phyloP scores from a whole-genome alignment of 2,797 vertebrate genomes.

The Cottoperca gobio region DNA sequence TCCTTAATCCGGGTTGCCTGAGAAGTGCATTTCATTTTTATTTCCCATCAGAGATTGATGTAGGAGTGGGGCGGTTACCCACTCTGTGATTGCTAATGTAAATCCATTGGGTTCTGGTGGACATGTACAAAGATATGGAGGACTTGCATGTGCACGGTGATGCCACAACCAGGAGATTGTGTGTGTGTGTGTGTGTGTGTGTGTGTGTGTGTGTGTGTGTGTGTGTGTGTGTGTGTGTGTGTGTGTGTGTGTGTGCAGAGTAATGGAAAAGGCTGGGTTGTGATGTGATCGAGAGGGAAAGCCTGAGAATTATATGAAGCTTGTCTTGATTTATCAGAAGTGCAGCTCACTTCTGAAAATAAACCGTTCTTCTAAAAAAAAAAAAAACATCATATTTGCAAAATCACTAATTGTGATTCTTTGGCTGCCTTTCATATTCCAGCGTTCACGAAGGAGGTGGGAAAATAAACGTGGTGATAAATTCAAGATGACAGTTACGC shows the following conservation, averaged over 20 bases:
- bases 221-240: background rate
- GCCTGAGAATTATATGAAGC: background rate
- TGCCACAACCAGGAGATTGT: constrained; percentile 34
- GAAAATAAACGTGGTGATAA: constrained; percentile 66
- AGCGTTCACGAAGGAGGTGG: constrained; percentile 32
- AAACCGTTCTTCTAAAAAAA: constrained; percentile 11
- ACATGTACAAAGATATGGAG: constrained; percentile 66
- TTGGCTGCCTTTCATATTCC: constrained; percentile 36
- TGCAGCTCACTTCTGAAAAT: background rate
- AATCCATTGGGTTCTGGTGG: constrained; percentile 72
- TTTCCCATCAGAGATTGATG: constrained; percentile 81
- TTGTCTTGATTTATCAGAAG: constrained; percentile 42
- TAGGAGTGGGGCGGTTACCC: constrained; percentile 58
- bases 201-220: background rate
- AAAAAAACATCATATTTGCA: constrained; percentile 35
- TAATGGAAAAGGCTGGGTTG: constrained; percentile 24
- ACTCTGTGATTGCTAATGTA: constrained; percentile 79
- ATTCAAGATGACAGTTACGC: constrained; percentile 72
- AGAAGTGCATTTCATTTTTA: constrained; percentile 84
- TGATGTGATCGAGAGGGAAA: background rate
- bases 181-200: constrained; percentile 1
- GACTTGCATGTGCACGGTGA: constrained; percentile 52
- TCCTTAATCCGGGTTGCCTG: constrained; percentile 82
- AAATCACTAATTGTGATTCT: constrained; percentile 40
- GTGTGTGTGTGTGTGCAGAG: background rate